phyloP scores from a whole-genome alignment of 2,113 vertebrate species.

The Eurypyga helias region DNA sequence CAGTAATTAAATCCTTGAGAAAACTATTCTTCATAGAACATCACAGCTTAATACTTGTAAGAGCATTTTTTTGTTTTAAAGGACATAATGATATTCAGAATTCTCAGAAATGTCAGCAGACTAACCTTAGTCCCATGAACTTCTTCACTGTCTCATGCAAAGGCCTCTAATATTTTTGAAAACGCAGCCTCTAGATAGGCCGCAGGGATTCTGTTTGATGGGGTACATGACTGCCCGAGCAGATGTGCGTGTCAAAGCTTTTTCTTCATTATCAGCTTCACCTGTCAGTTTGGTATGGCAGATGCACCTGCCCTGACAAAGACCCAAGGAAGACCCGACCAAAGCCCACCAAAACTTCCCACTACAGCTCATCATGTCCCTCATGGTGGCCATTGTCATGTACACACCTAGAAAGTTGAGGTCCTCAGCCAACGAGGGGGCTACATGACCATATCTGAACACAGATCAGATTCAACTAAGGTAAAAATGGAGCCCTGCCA shows the following conservation, averaged over 20 bases:
- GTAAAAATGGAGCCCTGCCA: too few species aligned
- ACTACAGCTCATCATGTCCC: too few species aligned
- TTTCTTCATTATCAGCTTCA: neutral
- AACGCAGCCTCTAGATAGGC: neutral
- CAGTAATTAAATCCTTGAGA: neutral
- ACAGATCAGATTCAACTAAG: too few species aligned
- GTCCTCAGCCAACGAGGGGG: too few species aligned
- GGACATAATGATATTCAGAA: neutral
- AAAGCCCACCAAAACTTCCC: too few species aligned
- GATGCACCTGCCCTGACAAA: too few species aligned
- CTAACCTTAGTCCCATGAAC: neutral
- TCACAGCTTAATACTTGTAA: neutral
- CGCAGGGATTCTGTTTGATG: neutral
- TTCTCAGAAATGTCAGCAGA: neutral
- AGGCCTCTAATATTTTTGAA: neutral
- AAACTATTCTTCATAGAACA: neutral
- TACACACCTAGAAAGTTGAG: too few species aligned
- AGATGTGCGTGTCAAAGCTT: neutral
- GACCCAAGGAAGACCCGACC: too few species aligned
- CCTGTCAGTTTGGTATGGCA: neutral
- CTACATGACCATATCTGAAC: too few species aligned
- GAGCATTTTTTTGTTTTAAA: neutral
- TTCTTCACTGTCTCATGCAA: neutral
- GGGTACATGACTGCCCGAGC: too few species aligned
- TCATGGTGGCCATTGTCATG: too few species aligned